These are phyloP conservation scores for Cephus runcator DNA, from an alignment of 2,888 invertebrate genomes.

Conservation along the genomic window DNA sequence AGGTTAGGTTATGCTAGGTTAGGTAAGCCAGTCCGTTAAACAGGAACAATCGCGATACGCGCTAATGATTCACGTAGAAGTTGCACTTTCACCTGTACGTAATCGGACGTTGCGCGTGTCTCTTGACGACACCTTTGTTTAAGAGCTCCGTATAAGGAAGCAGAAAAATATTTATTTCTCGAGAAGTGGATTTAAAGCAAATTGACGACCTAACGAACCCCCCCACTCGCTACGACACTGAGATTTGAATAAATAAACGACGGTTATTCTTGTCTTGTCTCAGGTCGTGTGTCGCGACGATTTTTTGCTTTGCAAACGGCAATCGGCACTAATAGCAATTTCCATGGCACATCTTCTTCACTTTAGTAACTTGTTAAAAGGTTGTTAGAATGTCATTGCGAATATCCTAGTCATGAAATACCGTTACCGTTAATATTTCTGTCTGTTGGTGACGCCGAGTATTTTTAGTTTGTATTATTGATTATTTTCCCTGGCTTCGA, in stretches of 20 bases:
- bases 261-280: not conserved
- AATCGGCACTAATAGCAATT: not conserved
- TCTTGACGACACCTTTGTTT: slow-evolving; percentile 18
- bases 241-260: not conserved
- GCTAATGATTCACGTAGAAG: slow-evolving; percentile 4
- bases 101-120: slow-evolving; percentile 22
- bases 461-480: not conserved
- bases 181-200: not conserved
- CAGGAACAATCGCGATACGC: not conserved
- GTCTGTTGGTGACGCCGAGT: not conserved
- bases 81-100: slow-evolving; percentile 32
- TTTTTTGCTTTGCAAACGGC: not conserved
- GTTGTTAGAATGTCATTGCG: not conserved
- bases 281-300: not conserved
- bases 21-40: not conserved
- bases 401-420: not conserved
- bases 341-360: not conserved
- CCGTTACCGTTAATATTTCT: not conserved
- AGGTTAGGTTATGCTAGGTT: not conserved
- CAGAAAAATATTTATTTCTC: not conserved
- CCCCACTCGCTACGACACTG: not conserved
- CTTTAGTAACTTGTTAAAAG: not conserved
- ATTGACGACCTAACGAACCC: not conserved
- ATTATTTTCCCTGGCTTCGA: not conserved
- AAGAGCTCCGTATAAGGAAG: not conserved